phyloP scores from a whole-genome alignment of 1,140 invertebrate species.

The Anastrepha obliqua region DNA sequence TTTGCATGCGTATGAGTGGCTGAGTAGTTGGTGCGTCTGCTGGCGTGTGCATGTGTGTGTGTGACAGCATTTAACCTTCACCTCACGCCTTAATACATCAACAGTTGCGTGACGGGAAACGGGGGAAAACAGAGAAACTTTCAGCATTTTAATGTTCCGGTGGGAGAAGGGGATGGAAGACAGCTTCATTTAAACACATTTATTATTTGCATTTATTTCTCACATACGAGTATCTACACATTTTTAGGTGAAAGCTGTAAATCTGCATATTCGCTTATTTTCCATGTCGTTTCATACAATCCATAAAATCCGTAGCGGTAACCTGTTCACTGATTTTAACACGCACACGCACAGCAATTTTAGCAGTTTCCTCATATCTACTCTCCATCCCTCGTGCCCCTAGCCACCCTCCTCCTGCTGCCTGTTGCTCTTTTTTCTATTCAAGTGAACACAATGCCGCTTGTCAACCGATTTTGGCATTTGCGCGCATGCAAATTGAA shows the following conservation, averaged over 20 bases:
- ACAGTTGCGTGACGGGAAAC: background rate
- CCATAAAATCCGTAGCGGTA: background rate
- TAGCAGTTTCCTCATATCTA: background rate
- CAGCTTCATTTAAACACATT: too few species aligned
- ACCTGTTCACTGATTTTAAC: conserved; percentile 14
- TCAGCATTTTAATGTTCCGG: too few species aligned
- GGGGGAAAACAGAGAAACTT: too few species aligned
- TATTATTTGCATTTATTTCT: too few species aligned
- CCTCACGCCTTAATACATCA: conserved; percentile 30
- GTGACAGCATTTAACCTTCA: conserved; percentile 33
- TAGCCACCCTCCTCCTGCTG: background rate
- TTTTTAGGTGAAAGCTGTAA: too few species aligned
- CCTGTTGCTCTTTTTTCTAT: background rate
- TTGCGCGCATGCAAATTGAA: conserved; percentile 43
- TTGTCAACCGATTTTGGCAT: conserved; percentile 21
- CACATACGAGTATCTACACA: too few species aligned
- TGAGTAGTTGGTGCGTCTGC: background rate
- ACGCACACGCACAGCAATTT: background rate
- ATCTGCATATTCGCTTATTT: background rate
- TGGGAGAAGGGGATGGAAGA: too few species aligned
- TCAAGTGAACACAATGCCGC: background rate
- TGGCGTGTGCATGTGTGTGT: background rate
- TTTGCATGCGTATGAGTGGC: background rate
- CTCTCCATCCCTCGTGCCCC: background rate
- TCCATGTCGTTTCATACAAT: background rate